These are phyloP conservation scores for Chrysina gloriosa DNA, from an alignment of 2,888 invertebrate genomes.

Conservation along the genomic window DNA sequence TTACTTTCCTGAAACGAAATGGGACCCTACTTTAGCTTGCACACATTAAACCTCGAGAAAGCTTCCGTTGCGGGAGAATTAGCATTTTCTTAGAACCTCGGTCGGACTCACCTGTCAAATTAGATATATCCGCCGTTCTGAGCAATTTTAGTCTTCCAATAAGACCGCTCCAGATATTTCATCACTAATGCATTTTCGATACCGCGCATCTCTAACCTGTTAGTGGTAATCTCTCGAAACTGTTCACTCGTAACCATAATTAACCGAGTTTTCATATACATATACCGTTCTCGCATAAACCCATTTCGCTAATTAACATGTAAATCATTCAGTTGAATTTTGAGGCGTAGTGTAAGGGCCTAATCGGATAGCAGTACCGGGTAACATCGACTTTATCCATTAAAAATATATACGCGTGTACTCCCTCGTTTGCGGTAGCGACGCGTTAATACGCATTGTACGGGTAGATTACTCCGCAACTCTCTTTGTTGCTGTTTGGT, in stretches of 20 bases:
- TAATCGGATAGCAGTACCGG: constrained; percentile 7
- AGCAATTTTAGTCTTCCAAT: too few species aligned
- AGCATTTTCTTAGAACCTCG: neutral
- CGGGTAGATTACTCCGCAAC: neutral
- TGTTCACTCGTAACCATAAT: constrained; percentile 5
- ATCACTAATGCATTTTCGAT: constrained; percentile 21
- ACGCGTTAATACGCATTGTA: neutral
- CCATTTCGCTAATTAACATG: constrained; percentile 29
- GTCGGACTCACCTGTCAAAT: neutral
- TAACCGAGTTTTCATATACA: constrained; percentile 15
- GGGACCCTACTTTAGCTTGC: neutral
- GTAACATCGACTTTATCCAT: neutral
- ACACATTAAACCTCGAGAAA: neutral
- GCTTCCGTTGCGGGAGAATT: neutral
- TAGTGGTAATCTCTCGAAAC: constrained; percentile 7
- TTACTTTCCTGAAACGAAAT: neutral
- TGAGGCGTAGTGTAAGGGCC: constrained; percentile 2
- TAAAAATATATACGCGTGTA: constrained; percentile 3
- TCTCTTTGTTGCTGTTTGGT: neutral
- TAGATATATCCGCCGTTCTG: neutral
- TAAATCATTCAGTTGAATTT: constrained; percentile 26
- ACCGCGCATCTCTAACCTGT: constrained; percentile 13
- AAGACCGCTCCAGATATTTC: neutral
- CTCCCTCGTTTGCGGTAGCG: neutral
- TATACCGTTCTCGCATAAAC: neutral